These are phyloP conservation scores for Adelosebastes latens DNA, from an alignment of 2,797 vertebrate genomes.

Conservation along the genomic window DNA sequence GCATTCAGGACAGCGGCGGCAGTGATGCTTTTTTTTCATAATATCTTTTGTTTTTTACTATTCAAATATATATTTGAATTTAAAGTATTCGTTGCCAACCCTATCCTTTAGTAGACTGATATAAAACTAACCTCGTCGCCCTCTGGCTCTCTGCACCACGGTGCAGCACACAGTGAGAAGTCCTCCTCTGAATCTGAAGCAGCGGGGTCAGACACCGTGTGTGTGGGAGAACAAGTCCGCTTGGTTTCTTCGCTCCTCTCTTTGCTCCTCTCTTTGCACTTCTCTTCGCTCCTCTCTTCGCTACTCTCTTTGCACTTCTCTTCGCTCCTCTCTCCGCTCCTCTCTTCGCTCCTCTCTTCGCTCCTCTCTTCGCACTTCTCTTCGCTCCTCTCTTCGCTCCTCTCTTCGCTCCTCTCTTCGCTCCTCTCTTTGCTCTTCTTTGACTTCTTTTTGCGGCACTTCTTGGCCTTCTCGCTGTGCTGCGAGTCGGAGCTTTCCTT, in stretches of 20 bases:
- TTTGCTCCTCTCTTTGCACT: slow-evolving; percentile 42
- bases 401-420: slow-evolving; percentile 76
- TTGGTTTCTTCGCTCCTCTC: slow-evolving; percentile 83
- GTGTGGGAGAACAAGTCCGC: slow-evolving; percentile 77
- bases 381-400: slow-evolving; percentile 81
- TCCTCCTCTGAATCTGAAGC: slow-evolving; percentile 95
- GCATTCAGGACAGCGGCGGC: no score
- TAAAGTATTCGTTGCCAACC: no score
- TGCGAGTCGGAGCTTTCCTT: slow-evolving; percentile 84
- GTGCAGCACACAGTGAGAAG: slow-evolving; percentile 94
- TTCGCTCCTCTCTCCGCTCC: slow-evolving; percentile 80
- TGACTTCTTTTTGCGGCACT: slow-evolving; percentile 90
- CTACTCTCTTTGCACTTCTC: slow-evolving; percentile 35
- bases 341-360: slow-evolving; percentile 76
- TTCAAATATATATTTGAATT: no score
- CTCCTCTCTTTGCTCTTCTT: slow-evolving; percentile 84
- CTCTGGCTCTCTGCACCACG: slow-evolving; percentile 94
- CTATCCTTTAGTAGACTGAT: background rate
- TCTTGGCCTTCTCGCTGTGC: slow-evolving; percentile 82
- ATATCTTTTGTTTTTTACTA: no score
- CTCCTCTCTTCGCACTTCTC: slow-evolving; percentile 84
- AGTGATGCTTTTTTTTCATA: no score
- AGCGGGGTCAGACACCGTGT: slow-evolving; percentile 84
- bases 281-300: no score
- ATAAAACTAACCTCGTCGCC: slow-evolving; percentile 91